phyloP scores from a whole-genome alignment of 2,797 vertebrate genomes.

The Sphaeramia orbicularis region DNA sequence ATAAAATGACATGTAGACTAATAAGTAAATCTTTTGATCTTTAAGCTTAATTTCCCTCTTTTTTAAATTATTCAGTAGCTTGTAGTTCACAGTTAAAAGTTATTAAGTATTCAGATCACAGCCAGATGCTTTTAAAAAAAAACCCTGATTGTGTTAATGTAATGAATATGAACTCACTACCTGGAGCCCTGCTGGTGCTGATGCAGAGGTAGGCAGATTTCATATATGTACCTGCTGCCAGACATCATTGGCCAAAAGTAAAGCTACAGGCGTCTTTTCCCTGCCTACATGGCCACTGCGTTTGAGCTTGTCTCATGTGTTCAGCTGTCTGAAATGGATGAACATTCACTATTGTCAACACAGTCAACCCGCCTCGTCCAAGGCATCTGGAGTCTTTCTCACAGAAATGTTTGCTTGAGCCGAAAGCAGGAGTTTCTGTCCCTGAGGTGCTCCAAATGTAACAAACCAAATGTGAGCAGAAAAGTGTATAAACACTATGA shows the following conservation, averaged over 20 bases:
- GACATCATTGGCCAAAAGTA: slow-evolving; percentile 32
- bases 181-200: slow-evolving; percentile 23
- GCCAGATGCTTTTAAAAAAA: slow-evolving; percentile 14
- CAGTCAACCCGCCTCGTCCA: slow-evolving; percentile 57
- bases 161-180: slow-evolving; percentile 33
- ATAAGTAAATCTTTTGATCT: neutral
- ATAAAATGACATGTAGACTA: neutral
- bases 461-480: slow-evolving; percentile 63
- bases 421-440: slow-evolving; percentile 57
- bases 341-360: slow-evolving; percentile 55
- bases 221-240: slow-evolving; percentile 27
- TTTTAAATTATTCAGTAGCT: neutral
- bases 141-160: slow-evolving; percentile 33
- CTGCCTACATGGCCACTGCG: slow-evolving; percentile 31
- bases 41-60: neutral
- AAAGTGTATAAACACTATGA: slow-evolving; percentile 63
- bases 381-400: slow-evolving; percentile 58
- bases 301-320: slow-evolving; percentile 65
- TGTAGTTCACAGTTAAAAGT: neutral
- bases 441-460: slow-evolving; percentile 69
- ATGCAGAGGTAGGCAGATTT: slow-evolving; percentile 35
- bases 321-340: slow-evolving; percentile 69
- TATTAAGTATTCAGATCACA: slow-evolving; percentile 35
- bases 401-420: slow-evolving; percentile 59
- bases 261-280: slow-evolving; percentile 54